phyloP scores from a whole-genome alignment of 2,888 invertebrate species.

The Cactoblastis cactorum region DNA sequence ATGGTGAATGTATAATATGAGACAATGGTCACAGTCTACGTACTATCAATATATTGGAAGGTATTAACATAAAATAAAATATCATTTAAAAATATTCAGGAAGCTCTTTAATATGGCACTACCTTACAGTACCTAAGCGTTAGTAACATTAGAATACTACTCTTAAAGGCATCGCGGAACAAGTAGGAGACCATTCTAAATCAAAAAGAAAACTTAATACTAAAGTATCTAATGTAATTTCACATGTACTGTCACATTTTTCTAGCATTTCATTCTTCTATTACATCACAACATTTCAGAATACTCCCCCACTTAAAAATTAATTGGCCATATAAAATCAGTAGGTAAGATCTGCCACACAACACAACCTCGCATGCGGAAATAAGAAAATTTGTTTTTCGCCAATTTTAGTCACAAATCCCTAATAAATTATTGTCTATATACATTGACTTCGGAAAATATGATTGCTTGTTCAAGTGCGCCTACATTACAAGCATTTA shows the following conservation, averaged over 20 bases:
- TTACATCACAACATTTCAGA: conserved; percentile 11
- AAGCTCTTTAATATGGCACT: conserved; percentile 80
- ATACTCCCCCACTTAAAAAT: conserved; percentile 10
- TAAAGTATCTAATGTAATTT: not conserved
- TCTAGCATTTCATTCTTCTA: conserved; percentile 10
- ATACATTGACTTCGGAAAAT: not conserved
- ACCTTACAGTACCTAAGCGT: conserved; percentile 56
- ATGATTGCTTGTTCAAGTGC: not conserved
- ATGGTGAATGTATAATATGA: no score
- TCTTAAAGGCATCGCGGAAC: conserved; percentile 38
- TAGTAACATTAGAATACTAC: conserved; percentile 22
- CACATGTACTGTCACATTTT: not conserved
- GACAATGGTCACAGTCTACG: no score
- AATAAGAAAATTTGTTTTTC: not conserved
- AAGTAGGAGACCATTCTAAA: conserved; percentile 17
- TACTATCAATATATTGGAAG: no score
- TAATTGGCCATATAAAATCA: not conserved
- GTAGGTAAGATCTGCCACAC: not conserved
- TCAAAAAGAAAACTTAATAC: not conserved
- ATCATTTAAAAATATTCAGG: conserved; percentile 64
- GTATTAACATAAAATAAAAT: conserved; percentile 31
- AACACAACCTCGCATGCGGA: not conserved
- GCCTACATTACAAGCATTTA: not conserved
- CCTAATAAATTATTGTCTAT: conserved; percentile 2
- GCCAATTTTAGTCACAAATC: not conserved